Base-by-base conservation (phyloP, 2,113 vertebrate species). In the Crotalus helleri region DNA sequence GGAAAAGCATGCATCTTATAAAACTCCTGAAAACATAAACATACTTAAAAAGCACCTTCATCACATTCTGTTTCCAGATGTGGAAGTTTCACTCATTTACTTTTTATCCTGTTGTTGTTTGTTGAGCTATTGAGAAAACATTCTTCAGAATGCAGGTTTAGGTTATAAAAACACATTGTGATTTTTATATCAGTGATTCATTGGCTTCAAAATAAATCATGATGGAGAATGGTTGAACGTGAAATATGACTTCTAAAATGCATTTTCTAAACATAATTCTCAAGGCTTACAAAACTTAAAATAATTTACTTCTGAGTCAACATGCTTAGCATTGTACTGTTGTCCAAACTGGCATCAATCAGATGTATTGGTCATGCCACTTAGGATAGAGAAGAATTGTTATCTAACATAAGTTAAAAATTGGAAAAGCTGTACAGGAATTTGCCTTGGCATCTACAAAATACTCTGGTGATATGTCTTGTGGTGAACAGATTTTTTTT, bases 11-110 rank as follows among this genome's bases (percentile, higher is more conserved):
- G 90, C 94, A 90, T 94, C 92, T 51, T 90, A 58, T 90, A 55
- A 93, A 93, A 92, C 91, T 93, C 94, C 94, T 90, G 93, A 53
- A 95, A 93, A 97, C 90, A 94, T 95, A 96, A 97, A 96, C 95
- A 96, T 69, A 46, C 93, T 95, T 95, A 88, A 94, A 94, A 93
- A 93, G 39, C 64, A 94, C 89, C 91, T 94, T 94, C 89, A 94
- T 94, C 94, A 90, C 90, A 91, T 90, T 1, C 5, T 64, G 86
- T 91, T 95, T 94, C 95, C 93, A 93, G 94, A 96, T 87, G 94
- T 90, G 89, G 90, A 95, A 94, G 94, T 87, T 92, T 39, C 96
- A 95, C 94, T 96, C 96, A 90, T 94, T 53, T 89, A 95, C n/a
- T 64, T 93, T 94, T 96, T 96, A 94, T 96, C 95, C 88, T 54